Evolutionary conservation across 2,888 invertebrate species (phyloP).

Genomic region (Sycophila texana): DNA sequence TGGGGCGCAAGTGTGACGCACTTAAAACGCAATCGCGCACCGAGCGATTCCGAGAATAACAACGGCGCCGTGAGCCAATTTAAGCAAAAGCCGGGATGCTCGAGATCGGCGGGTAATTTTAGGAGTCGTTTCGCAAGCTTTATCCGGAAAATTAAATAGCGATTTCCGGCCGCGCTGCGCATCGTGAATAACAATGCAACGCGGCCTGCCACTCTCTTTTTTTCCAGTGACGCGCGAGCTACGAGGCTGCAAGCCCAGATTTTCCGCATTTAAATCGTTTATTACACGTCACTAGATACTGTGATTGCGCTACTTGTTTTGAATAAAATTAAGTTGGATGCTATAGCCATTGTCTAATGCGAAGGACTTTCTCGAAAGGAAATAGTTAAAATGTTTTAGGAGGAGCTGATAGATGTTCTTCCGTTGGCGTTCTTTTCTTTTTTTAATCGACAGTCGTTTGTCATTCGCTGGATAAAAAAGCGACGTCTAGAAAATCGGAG

Average conservation of each 20-base stretch:
- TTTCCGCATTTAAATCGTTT: too few species aligned
- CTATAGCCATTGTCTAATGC: too few species aligned
- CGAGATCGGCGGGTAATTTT: slow-evolving; percentile 67
- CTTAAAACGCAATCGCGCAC: slow-evolving; percentile 67
- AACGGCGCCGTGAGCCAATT: slow-evolving; percentile 66
- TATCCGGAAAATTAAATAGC: slow-evolving; percentile 67
- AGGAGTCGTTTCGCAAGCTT: slow-evolving; percentile 63
- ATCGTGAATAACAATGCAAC: slow-evolving; percentile 68
- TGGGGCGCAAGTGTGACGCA: slow-evolving; percentile 50
- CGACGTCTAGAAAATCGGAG: background rate
- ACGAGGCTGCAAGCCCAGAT: background rate
- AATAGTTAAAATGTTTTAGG: too few species aligned
- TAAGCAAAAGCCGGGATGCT: slow-evolving; percentile 35
- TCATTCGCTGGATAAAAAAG: too few species aligned
- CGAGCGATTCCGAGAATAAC: slow-evolving; percentile 67
- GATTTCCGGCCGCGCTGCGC: slow-evolving; percentile 59
- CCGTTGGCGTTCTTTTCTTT: too few species aligned
- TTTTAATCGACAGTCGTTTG: too few species aligned
- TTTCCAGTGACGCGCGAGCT: background rate
- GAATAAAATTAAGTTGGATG: too few species aligned
- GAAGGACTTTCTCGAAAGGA: too few species aligned
- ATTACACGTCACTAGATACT: too few species aligned
- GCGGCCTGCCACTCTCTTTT: background rate
- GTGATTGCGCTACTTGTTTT: too few species aligned
- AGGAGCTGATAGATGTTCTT: too few species aligned